phyloP scores from a whole-genome alignment of 2,888 invertebrate genomes.

The Panorpa germanica region DNA sequence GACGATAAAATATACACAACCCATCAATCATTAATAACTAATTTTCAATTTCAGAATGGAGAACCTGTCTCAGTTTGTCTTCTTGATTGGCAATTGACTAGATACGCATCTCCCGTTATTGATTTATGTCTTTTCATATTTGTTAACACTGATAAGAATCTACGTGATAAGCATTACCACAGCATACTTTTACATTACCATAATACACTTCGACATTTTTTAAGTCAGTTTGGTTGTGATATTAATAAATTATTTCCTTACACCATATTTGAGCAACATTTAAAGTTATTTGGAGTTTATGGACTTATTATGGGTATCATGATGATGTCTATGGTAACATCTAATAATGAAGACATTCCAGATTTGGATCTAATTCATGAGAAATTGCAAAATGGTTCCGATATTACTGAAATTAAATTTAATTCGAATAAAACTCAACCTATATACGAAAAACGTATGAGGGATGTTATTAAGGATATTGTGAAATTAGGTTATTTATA shows the following conservation, averaged over 20 bases:
- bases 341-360: slow-evolving; percentile 4
- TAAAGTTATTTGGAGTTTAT: slow-evolving; percentile 10
- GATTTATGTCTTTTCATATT: slow-evolving; percentile 10
- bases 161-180: slow-evolving; percentile 10
- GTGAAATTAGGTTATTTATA: slow-evolving; percentile 10
- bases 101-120: slow-evolving; percentile 10
- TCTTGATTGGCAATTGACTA: slow-evolving; percentile 10
- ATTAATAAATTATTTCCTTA: slow-evolving; percentile 10
- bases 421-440: slow-evolving; percentile 3
- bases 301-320: slow-evolving; percentile 8
- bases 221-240: slow-evolving; percentile 10
- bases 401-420: neutral
- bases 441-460: slow-evolving; percentile 4
- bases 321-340: slow-evolving; percentile 9
- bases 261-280: slow-evolving; percentile 9
- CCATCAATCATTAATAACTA: neutral
- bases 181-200: slow-evolving; percentile 10
- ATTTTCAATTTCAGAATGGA: slow-evolving; percentile 6
- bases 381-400: slow-evolving; percentile 1
- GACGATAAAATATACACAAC: neutral
- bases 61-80: slow-evolving; percentile 8
- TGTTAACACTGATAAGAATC: slow-evolving; percentile 9
- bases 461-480: slow-evolving; percentile 9
- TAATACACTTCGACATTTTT: slow-evolving; percentile 9
- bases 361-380: slow-evolving; percentile 10